Conservation (phyloP, 2,888 invertebrate species). For the Erpobdella octoculata region DNA sequence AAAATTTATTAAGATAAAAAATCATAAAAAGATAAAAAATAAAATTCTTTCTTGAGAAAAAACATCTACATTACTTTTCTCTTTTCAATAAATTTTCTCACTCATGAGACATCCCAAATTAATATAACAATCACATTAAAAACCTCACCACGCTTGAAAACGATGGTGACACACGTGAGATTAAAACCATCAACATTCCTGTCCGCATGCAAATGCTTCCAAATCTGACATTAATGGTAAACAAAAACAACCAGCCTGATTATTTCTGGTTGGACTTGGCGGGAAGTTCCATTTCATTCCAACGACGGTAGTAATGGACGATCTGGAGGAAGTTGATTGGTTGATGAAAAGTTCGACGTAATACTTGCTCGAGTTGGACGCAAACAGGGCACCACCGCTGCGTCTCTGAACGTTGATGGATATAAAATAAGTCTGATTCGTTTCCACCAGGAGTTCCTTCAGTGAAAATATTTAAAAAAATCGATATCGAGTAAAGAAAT, state of each 20-base stretch:
- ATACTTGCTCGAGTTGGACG: conserved; percentile 40
- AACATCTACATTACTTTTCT: no score
- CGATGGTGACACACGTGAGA: no score
- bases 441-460: conserved; percentile 41
- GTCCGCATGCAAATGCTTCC: background rate
- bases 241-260: background rate
- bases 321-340: conserved; percentile 20
- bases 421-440: conserved; percentile 33
- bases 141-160: no score
- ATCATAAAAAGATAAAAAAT: no score
- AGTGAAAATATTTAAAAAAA: no score
- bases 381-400: conserved; percentile 40
- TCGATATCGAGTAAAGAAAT: no score
- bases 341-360: conserved; percentile 41
- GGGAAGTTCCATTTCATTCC: conserved; percentile 22
- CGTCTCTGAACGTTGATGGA: conserved; percentile 33
- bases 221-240: background rate
- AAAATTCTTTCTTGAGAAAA: no score
- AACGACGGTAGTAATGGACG: background rate
- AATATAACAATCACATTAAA: no score
- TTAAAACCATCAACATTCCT: no score
- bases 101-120: no score
- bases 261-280: conserved; percentile 1
- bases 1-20: no score
- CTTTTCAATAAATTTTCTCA: no score